Percentiles rank a stretch among this genome's conserved stretches.
Conservation (phyloP, 2,888 invertebrate genomes). For the Elysia crispata region DNA sequence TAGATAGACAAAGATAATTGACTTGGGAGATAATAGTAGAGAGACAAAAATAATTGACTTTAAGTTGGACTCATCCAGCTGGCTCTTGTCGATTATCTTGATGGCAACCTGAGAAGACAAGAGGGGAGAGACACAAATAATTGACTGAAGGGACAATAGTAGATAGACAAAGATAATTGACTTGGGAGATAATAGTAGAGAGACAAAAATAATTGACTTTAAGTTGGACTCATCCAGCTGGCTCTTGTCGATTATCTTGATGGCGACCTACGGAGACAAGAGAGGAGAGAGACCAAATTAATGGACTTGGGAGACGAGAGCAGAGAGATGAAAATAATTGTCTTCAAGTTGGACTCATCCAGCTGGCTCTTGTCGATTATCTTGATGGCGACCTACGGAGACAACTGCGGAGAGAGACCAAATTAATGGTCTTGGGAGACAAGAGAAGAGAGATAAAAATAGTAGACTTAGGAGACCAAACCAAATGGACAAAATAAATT, state of each 20-base stretch:
- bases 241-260: not conserved
- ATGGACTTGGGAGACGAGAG: too few relatives aligned
- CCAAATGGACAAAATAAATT: too few relatives aligned
- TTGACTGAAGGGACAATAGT: not conserved
- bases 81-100: slow-evolving; percentile 81
- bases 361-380: not conserved
- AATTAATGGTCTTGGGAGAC: too few relatives aligned
- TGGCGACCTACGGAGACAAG: too few relatives aligned
- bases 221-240: not conserved
- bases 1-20: not conserved
- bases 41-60: not conserved
- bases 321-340: too few relatives aligned
- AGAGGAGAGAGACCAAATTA: too few relatives aligned
- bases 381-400: too few relatives aligned
- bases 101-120: slow-evolving; percentile 79
- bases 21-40: not conserved
- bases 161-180: not conserved
- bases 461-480: too few relatives aligned
- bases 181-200: not conserved
- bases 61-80: slow-evolving; percentile 78
- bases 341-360: not conserved
- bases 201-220: not conserved
- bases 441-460: too few relatives aligned
- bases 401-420: not conserved
- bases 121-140: not conserved